phyloP scores from a whole-genome alignment of 2,888 invertebrate species.

The Caenorhabditis doughertyi region DNA sequence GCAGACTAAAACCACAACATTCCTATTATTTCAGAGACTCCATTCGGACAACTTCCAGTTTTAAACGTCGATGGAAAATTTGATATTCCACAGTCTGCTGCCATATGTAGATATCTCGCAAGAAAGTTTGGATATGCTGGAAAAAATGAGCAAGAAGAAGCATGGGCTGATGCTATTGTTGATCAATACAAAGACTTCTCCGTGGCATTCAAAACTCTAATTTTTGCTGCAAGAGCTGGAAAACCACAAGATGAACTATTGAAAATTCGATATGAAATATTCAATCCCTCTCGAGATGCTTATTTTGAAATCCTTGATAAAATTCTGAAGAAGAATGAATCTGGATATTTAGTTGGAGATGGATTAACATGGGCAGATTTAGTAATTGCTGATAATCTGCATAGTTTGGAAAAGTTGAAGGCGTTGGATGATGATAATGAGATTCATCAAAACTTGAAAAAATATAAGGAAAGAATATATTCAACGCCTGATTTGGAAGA shows the following conservation, averaged over 20 bases:
- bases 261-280: slow-evolving; percentile 35
- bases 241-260: slow-evolving; percentile 42
- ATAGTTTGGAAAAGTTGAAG: slow-evolving; percentile 41
- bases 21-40: slow-evolving; percentile 15
- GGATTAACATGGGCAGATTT: slow-evolving; percentile 61
- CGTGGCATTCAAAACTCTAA: background rate
- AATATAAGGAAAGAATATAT: slow-evolving; percentile 31
- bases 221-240: slow-evolving; percentile 22
- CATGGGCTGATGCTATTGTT: slow-evolving; percentile 58
- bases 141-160: slow-evolving; percentile 51
- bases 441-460: slow-evolving; percentile 28
- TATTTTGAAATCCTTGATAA: slow-evolving; percentile 42
- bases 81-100: slow-evolving; percentile 51
- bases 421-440: slow-evolving; percentile 21
- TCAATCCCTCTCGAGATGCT: slow-evolving; percentile 31
- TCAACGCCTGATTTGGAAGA: slow-evolving; percentile 36
- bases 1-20: background rate
- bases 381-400: slow-evolving; percentile 54
- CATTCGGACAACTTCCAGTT: slow-evolving; percentile 51
- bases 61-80: slow-evolving; percentile 42
- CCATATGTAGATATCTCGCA: slow-evolving; percentile 46
- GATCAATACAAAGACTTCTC: slow-evolving; percentile 59
- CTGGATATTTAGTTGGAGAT: slow-evolving; percentile 58
- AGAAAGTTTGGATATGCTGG: slow-evolving; percentile 59
- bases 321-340: slow-evolving; percentile 44